Evolutionary conservation across 1,140 invertebrate genomes (phyloP).

Genomic region (Brachionus rubens): DNA sequence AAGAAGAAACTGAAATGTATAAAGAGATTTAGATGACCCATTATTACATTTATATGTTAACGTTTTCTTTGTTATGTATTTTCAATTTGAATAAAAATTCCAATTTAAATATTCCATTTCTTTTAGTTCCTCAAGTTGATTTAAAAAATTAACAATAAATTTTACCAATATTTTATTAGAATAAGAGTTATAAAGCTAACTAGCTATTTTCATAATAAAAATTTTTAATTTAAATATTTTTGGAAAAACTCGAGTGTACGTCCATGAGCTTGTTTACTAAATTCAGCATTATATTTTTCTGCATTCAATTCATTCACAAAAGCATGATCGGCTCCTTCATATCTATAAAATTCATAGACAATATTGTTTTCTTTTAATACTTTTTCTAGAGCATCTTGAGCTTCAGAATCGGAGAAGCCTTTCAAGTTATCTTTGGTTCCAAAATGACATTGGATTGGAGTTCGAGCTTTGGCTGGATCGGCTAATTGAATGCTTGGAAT

Average conservation of each 20-base stretch:
- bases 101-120: background rate
- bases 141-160: no score
- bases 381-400: slow-evolving; percentile 47
- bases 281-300: slow-evolving; percentile 14
- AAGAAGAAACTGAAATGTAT: slow-evolving; percentile 12
- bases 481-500: slow-evolving; percentile 50
- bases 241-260: background rate
- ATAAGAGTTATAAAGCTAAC: background rate
- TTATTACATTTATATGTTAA: background rate
- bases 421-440: slow-evolving; percentile 50
- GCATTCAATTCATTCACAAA: slow-evolving; percentile 39
- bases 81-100: background rate
- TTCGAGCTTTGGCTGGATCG: slow-evolving; percentile 52
- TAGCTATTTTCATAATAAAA: background rate
- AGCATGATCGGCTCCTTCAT: slow-evolving; percentile 22
- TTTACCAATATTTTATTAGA: background rate
- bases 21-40: slow-evolving; percentile 18
- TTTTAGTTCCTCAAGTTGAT: no score
- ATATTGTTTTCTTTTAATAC: slow-evolving; percentile 46
- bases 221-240: slow-evolving; percentile 28
- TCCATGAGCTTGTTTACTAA: slow-evolving; percentile 7
- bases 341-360: slow-evolving; percentile 35
- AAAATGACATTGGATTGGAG: slow-evolving; percentile 55
- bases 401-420: slow-evolving; percentile 48
- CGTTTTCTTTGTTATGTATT: background rate